Evolutionary conservation across 2,113 vertebrate genomes (phyloP), one percentile per base, ranked within the genome.

Genomic region (Numenius arquata): DNA sequence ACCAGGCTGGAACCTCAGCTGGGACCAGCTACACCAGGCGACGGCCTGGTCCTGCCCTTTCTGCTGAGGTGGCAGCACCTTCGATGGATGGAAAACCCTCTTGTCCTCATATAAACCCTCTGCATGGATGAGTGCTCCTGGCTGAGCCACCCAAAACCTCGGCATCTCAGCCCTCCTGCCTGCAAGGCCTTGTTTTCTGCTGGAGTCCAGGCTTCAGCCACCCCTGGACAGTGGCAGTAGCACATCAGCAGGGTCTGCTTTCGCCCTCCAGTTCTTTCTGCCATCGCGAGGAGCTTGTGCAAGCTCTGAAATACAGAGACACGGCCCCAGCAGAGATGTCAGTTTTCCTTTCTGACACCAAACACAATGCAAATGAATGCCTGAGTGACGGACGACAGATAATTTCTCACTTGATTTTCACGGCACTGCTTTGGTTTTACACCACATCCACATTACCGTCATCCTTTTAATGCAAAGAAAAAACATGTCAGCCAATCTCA

Each of bases 101-200:
- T 36, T 50, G 27, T 52, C 45, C 29, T 63, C 8, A 0, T 26
- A 26, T 38, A 52, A 85, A 56, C 4, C 14, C 7, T 6, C 30
- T 11, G 9, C 0, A 0, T 11, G 32, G 34, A 52, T 19, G 22
- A 79, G 23, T 5, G 3, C 36, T 66, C 40, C 20, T 0, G 1
- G 15, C 8, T 40, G 34, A 80, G 41, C 21, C 4, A 4, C 48
- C 52, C 38, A 16, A 29, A 41, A 50, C 14, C 29, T 47, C 58
- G 47, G 47, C 22, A 11, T 29, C 52, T 59, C 5, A 34, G 13
- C 38, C 26, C 27, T 55, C 38, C 43, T 55, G 43, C 30, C 72
- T 53, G 11, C 21, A 62, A 23, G 52, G 23, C 6, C 53, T 27
- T 19, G 17, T 17, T 83, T 89, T 40, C 40, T 14, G 23, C 32